phyloP scores from a whole-genome alignment of 2,113 vertebrate genomes.

The Cettia cetti region DNA sequence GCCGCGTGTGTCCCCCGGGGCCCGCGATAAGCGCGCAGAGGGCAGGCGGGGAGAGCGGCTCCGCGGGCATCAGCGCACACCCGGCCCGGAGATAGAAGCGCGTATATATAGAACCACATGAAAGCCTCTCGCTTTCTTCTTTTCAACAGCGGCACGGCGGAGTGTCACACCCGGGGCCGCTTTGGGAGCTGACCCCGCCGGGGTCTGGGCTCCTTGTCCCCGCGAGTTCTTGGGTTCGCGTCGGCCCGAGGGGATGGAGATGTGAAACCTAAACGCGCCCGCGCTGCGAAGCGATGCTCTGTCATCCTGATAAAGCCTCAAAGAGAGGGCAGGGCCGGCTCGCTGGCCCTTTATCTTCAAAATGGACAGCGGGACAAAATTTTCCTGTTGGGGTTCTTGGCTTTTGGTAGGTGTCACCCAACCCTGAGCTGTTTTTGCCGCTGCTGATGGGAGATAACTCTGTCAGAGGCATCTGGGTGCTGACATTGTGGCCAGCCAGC shows the following conservation, averaged over 20 bases:
- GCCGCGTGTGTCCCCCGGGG: slow-evolving; percentile 28
- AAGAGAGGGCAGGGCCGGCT: background rate
- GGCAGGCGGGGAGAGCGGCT: slow-evolving; percentile 69
- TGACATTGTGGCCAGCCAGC: slow-evolving; percentile 1
- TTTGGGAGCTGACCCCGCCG: background rate
- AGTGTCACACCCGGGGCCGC: background rate
- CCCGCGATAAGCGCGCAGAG: slow-evolving; percentile 62
- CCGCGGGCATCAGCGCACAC: slow-evolving; percentile 67
- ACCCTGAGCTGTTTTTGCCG: background rate
- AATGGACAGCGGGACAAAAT: background rate
- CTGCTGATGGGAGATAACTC: slow-evolving; percentile 34
- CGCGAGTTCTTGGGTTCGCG: background rate
- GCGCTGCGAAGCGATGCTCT: background rate
- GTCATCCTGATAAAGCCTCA: background rate
- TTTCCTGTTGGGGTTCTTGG: background rate
- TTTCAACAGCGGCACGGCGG: slow-evolving; percentile 25
- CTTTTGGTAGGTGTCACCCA: background rate
- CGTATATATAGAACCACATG: slow-evolving; percentile 73
- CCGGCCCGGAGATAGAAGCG: slow-evolving; percentile 39
- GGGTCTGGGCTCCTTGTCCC: background rate
- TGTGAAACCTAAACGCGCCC: background rate
- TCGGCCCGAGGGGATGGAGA: background rate
- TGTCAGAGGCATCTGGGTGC: slow-evolving; percentile 51
- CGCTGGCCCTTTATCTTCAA: background rate
- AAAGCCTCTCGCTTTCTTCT: slow-evolving; percentile 54